Conservation (phyloP, 2,797 vertebrate species). For the Halcyon badia region DNA sequence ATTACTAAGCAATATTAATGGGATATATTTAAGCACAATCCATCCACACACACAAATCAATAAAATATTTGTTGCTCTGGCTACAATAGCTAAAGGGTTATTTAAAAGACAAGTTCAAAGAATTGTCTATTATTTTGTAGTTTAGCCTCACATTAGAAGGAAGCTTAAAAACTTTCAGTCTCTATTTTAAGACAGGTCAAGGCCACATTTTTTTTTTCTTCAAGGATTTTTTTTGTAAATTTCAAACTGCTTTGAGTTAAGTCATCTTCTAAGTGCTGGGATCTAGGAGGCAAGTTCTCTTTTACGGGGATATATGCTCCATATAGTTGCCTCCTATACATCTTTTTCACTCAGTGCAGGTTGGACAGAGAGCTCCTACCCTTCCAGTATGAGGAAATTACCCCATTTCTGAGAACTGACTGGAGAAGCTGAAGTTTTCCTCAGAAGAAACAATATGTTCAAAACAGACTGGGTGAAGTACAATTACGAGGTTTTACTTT, state of each 20-base stretch:
- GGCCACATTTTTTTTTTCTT: not conserved
- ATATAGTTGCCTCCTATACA: not conserved
- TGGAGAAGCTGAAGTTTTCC: not conserved
- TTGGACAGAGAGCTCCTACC: not conserved
- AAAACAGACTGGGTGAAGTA: not conserved
- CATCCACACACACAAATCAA: not conserved
- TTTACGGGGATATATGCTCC: not conserved
- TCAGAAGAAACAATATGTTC: not conserved
- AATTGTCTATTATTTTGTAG: not conserved
- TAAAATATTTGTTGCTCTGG: not conserved
- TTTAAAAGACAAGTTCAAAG: conserved; percentile 29
- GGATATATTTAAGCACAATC: not conserved
- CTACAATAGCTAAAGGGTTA: not conserved
- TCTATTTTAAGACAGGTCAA: not conserved
- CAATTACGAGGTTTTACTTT: not conserved
- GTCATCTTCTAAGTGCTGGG: not conserved
- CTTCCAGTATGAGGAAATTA: not conserved
- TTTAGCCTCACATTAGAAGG: not conserved
- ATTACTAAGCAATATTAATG: not conserved
- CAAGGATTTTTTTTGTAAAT: not conserved
- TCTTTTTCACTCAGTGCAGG: not conserved
- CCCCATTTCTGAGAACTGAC: not conserved
- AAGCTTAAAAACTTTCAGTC: not conserved
- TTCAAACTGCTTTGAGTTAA: not conserved
- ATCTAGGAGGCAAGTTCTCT: not conserved